Percentiles rank a stretch among this genome's conserved stretches.
Conservation (phyloP, 1,140 invertebrate genomes). For the Drosophila eugracilis region DNA sequence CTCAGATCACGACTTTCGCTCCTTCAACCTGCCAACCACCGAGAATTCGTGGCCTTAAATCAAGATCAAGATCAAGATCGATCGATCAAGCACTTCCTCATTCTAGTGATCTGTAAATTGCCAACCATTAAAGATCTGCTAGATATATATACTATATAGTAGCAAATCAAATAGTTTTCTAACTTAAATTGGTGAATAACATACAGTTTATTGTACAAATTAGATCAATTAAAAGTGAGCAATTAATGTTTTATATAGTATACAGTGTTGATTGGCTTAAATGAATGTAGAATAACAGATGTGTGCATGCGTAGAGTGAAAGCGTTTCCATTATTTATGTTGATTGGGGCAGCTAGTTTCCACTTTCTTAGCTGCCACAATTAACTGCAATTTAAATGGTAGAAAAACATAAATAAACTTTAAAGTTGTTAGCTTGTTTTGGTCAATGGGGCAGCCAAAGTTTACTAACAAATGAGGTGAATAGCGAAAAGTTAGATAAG, state of each 20-base stretch:
- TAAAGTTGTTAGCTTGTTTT: background rate
- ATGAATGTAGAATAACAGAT: constrained; percentile 24
- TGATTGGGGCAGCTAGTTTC: constrained; percentile 7
- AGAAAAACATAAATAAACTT: constrained; percentile 5
- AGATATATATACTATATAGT: background rate
- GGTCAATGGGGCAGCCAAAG: background rate
- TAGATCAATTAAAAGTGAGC: constrained; percentile 11
- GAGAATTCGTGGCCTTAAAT: background rate
- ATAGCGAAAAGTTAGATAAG: constrained; percentile 17
- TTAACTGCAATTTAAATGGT: constrained; percentile 23
- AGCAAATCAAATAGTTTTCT: background rate
- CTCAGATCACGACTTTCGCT: constrained; percentile 35
- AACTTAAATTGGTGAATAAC: too few species aligned
- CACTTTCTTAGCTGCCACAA: constrained; percentile 14
- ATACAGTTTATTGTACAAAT: background rate
- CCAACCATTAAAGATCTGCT: background rate
- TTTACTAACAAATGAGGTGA: background rate
- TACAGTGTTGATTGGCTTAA: constrained; percentile 5
- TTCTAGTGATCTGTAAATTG: background rate
- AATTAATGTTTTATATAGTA: background rate
- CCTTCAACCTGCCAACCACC: constrained; percentile 24
- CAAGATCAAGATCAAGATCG: too few species aligned
- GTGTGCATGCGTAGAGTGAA: constrained; percentile 7
- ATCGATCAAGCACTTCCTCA: constrained; percentile 3
- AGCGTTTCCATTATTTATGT: constrained; percentile 5